Conservation (phyloP, 2,888 invertebrate genomes). For the Oscheius sp. region DNA sequence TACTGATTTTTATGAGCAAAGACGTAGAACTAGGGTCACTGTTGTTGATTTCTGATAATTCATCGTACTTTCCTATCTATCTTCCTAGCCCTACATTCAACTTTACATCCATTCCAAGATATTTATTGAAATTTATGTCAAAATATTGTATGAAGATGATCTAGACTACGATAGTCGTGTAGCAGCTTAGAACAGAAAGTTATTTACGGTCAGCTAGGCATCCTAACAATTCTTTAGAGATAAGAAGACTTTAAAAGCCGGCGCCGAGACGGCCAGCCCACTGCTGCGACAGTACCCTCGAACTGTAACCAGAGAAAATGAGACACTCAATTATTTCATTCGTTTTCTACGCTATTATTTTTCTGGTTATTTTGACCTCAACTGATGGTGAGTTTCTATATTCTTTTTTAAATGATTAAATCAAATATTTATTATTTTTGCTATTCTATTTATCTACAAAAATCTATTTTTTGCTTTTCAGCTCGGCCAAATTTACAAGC, state of each 20-base stretch:
- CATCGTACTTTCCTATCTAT: no score
- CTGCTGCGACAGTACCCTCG: conserved; percentile 16
- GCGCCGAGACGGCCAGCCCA: conserved; percentile 26
- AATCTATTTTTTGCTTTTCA: conserved; percentile 3
- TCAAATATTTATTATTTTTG: neutral
- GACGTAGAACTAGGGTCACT: no score
- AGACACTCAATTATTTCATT: conserved; percentile 7
- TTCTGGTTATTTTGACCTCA: neutral
- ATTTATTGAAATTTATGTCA: no score
- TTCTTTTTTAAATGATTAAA: neutral
- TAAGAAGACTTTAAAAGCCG: conserved; percentile 15
- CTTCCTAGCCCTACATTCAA: no score
- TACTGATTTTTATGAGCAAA: no score
- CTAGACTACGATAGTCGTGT: conserved; percentile 24
- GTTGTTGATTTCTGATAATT: no score
- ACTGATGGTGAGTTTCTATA: conserved; percentile 9
- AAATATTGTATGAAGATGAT: neutral
- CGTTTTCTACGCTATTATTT: conserved; percentile 11
- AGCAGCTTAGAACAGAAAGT: conserved; percentile 17
- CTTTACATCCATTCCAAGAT: no score
- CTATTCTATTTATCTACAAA: no score
- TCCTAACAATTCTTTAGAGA: conserved; percentile 14
- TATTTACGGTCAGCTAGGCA: conserved; percentile 24
- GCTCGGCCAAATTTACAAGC: conserved; percentile 29
- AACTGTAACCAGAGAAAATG: conserved; percentile 7